Evolutionary conservation across 2,113 vertebrate species (phyloP).

Genomic region (Gopherus flavomarginatus): DNA sequence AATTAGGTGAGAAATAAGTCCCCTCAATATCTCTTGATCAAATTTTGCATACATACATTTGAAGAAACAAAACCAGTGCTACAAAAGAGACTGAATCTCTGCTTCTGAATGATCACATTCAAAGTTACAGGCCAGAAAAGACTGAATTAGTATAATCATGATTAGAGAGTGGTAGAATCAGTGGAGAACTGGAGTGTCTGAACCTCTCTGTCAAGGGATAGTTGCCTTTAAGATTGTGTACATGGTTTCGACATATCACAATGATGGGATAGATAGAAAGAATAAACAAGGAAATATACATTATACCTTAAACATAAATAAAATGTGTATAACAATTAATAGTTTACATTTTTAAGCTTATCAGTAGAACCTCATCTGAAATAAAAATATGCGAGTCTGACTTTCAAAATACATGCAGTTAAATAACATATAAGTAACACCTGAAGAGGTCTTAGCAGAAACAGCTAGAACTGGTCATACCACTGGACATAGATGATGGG

Average conservation of each 20-base stretch:
- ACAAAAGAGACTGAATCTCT: background rate
- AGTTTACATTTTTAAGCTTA: background rate
- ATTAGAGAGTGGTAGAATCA: background rate
- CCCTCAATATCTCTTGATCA: background rate
- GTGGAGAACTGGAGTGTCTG: background rate
- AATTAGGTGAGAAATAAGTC: background rate
- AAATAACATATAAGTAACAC: background rate
- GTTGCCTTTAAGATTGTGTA: background rate
- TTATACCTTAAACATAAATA: background rate
- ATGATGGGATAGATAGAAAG: background rate
- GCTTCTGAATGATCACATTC: background rate
- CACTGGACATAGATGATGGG: background rate
- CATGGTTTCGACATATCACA: background rate
- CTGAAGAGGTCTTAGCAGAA: background rate
- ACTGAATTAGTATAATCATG: background rate
- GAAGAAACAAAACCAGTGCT: constrained; percentile 33
- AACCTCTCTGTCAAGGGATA: background rate
- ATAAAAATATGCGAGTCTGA: background rate
- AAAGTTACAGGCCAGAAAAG: background rate
- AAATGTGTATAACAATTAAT: fast-evolving
- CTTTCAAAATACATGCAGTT: background rate
- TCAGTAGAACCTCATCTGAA: background rate
- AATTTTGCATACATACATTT: constrained; percentile 42
- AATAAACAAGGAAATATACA: background rate
- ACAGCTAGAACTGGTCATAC: background rate